A percentile compares a stretch with the other conserved stretches of the same genome.
Conservation (phyloP, 2,888 invertebrate genomes). For the Cyclophora albipunctata region DNA sequence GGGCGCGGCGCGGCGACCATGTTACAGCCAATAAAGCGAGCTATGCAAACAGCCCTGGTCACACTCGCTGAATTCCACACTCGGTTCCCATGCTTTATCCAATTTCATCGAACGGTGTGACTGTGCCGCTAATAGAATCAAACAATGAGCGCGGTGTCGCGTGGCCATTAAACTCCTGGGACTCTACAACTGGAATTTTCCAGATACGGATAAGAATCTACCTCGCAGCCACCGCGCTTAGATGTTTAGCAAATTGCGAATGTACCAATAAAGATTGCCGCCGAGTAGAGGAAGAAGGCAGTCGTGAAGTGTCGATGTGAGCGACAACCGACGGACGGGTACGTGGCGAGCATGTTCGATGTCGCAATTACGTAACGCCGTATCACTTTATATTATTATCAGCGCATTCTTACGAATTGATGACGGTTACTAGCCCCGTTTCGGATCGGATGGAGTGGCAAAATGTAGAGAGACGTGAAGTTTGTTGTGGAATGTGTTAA, state of each 20-base stretch:
- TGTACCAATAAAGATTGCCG: background rate
- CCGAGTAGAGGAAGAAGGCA: conserved; percentile 18
- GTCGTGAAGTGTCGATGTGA: background rate
- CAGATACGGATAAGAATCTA: conserved; percentile 34
- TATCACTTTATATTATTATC: conserved; percentile 25
- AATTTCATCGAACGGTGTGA: conserved; percentile 65
- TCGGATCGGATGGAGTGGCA: conserved; percentile 2
- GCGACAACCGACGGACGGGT: background rate
- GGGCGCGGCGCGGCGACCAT: conserved; percentile 45
- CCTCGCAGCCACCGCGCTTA: conserved; percentile 12
- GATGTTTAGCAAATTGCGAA: background rate
- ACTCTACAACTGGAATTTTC: conserved; percentile 53
- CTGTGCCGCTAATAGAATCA: conserved; percentile 52
- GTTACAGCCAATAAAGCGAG: conserved; percentile 70
- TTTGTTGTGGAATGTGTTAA: too few relatives aligned
- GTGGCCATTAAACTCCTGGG: conserved; percentile 47
- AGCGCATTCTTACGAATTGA: conserved; percentile 51
- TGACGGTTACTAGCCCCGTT: conserved; percentile 16
- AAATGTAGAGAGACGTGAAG: background rate
- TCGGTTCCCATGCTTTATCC: conserved; percentile 71
- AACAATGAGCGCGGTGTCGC: conserved; percentile 64
- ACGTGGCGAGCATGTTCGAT: conserved; percentile 45
- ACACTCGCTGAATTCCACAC: conserved; percentile 60
- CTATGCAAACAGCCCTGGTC: conserved; percentile 65
- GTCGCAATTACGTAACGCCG: conserved; percentile 42